Percentiles rank a stretch among this genome's conserved stretches.
Evolutionary conservation across 2,113 vertebrate genomes (phyloP).

Genomic region (Egretta garzetta): DNA sequence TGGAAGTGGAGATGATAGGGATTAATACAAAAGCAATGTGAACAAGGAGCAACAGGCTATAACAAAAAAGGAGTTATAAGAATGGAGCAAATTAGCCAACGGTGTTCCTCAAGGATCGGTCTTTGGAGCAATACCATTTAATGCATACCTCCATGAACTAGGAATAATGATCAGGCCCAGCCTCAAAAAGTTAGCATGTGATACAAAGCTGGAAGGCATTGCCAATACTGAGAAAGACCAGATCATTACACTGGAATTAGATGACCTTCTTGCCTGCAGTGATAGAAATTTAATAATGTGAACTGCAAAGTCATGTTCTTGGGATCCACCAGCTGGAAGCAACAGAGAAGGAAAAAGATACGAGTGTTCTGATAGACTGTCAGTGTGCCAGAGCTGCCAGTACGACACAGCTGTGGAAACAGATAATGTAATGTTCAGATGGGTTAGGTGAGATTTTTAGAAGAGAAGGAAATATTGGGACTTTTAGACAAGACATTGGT

Average conservation of each 20-base stretch:
- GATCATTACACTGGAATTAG: constrained; percentile 31
- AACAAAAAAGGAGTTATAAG: not conserved
- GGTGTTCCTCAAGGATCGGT: not conserved
- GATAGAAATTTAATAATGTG: constrained; percentile 62
- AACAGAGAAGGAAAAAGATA: constrained; percentile 53
- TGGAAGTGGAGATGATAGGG: not conserved
- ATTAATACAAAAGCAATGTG: not conserved
- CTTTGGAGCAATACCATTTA: not conserved
- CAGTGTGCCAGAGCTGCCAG: not conserved
- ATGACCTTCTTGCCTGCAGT: constrained; percentile 56
- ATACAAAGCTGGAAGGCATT: not conserved
- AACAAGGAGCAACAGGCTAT: not conserved
- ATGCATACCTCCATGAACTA: not conserved
- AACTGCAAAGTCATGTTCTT: constrained; percentile 62
- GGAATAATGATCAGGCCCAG: not conserved
- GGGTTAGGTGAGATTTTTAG: constrained; percentile 16
- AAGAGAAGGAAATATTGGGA: not conserved
- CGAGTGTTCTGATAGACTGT: not conserved
- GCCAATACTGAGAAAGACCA: not conserved
- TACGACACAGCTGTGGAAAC: not conserved
- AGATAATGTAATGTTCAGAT: not conserved
- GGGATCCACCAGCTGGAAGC: constrained; percentile 43
- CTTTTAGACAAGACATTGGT: not conserved
- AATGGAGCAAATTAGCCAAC: not conserved
- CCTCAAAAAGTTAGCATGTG: not conserved